Evolutionary conservation across 2,888 invertebrate genomes (phyloP), one percentile per base, ranked within the genome.

Genomic region (Tillus elongatus): DNA sequence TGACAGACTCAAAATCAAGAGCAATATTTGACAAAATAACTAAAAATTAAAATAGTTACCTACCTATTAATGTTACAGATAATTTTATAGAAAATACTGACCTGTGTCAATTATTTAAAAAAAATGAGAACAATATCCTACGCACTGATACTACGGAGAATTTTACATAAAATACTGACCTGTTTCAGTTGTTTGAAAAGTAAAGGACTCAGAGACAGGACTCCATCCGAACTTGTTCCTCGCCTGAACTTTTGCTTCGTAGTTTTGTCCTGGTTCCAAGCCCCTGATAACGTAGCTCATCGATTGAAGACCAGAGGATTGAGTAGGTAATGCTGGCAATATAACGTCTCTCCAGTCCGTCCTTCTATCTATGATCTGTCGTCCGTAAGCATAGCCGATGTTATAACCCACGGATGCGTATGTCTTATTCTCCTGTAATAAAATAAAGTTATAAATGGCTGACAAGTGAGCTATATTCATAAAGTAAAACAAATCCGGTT

Each of bases 141-240:
- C n/a, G n/a, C n/a, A n/a, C n/a, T n/a, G n/a, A n/a, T n/a, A n/a
- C n/a, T n/a, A n/a, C n/a, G n/a, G n/a, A n/a, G n/a, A n/a, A n/a
- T 6, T 19, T 19, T 6, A 19, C 24, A n/a, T 13, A 28, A 31
- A 37, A 44, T 46, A 67, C 71, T 64, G 54, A 77, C 77, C 76
- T 64, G 72, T 70, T 46, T 73, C 74, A 49, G 75, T 73, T 44
- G 78, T 77, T 50, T 73, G 71, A 59, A 78, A 79, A 41, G 71
- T 67, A 58, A 78, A 77, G 35, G 73, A 70, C 36, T 74, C 74
- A 13, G 77, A 75, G 50, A 72, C 65, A 36, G 74, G 73, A 60
- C 76, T 75, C 78, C 77, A 78, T 41, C 79, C 79, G 57, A 73
- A 79, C 47, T 75, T 73, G 61, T 79, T 80, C 56, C 73, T 72